Conservation (phyloP, 2,797 vertebrate genomes). For the Pitangus sulphuratus region DNA sequence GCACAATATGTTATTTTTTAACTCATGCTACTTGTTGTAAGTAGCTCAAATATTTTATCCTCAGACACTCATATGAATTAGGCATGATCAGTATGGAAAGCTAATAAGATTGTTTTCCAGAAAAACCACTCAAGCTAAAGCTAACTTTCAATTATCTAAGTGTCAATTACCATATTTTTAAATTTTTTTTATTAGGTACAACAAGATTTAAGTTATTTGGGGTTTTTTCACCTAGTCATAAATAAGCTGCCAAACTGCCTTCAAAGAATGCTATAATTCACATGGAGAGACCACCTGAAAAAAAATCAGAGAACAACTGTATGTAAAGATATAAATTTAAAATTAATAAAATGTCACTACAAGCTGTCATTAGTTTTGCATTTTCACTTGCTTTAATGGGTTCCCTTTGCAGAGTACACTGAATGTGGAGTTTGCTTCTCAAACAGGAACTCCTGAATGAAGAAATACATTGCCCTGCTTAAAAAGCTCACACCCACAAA, state of each 20-base stretch:
- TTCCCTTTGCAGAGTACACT: neutral
- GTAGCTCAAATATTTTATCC: neutral
- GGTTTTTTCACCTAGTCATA: neutral
- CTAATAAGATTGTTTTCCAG: neutral
- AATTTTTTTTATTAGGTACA: neutral
- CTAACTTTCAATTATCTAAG: neutral
- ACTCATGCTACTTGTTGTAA: neutral
- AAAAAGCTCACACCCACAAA: neutral
- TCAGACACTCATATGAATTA: neutral
- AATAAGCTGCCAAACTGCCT: neutral
- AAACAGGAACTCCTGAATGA: neutral
- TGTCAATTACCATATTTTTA: neutral
- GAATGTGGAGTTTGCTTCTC: neutral
- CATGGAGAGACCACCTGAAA: neutral
- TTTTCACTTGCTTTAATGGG: neutral
- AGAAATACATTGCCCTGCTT: neutral
- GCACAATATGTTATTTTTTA: neutral
- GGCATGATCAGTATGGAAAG: neutral
- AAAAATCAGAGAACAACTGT: neutral
- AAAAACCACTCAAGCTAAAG: neutral
- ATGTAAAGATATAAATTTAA: neutral
- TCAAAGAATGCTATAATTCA: neutral
- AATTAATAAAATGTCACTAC: neutral
- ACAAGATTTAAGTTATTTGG: neutral
- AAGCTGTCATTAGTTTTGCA: neutral